A percentile compares a stretch with the other conserved stretches of the same genome.
phyloP scores from a whole-genome alignment of 2,888 invertebrate genomes.

The Griposia aprilina region DNA sequence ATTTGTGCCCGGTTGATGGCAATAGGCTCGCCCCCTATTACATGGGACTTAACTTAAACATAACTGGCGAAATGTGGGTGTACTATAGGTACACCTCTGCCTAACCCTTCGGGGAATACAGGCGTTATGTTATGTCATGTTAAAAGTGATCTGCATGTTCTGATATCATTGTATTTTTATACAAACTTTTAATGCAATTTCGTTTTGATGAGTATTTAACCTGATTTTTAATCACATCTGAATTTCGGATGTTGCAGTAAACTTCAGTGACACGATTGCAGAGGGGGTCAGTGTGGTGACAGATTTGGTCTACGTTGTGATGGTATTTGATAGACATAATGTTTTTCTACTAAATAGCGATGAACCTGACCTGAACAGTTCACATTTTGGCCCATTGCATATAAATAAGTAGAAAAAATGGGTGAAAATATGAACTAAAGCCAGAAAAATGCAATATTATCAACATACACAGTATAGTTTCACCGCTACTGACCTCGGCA shows the following conservation, averaged over 20 bases:
- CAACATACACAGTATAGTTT: conserved; percentile 8
- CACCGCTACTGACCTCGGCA: conserved; percentile 13
- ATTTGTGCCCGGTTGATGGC: no score
- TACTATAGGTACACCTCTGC: no score
- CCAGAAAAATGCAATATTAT: conserved; percentile 17
- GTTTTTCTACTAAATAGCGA: not conserved
- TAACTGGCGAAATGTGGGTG: no score
- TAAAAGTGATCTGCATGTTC: not conserved
- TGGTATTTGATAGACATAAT: not conserved
- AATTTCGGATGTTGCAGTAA: no score
- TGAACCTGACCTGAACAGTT: no score
- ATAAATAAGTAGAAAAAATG: not conserved
- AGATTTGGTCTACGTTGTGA: not conserved
- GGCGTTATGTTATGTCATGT: no score
- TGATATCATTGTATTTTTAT: no score
- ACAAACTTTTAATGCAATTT: not conserved
- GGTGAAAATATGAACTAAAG: not conserved
- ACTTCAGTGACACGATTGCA: not conserved
- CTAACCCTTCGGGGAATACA: no score
- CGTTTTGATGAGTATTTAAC: not conserved
- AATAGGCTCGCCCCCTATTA: no score
- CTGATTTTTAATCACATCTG: not conserved
- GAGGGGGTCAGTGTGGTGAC: not conserved
- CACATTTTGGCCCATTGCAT: not conserved
- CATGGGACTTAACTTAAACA: no score